These are phyloP conservation scores for Mormyrops boulengeri DNA, from an alignment of 2,797 vertebrate species.

Conservation along the genomic window DNA sequence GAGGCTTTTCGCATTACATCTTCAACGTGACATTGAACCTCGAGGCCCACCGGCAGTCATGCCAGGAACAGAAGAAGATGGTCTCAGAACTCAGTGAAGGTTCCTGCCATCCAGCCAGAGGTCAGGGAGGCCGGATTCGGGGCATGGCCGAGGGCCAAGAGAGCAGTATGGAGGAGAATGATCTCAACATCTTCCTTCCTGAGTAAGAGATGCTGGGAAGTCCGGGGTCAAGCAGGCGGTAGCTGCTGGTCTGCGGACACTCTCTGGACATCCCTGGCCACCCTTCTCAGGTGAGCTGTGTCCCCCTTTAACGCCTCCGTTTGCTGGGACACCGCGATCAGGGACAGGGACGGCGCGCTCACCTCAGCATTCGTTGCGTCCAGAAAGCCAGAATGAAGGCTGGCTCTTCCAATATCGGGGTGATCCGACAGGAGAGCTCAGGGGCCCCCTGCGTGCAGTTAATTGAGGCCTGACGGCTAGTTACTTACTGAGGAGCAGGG, in stretches of 20 bases:
- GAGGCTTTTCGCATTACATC: background rate
- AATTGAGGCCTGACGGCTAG: background rate
- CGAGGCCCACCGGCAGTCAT: background rate
- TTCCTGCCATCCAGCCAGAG: background rate
- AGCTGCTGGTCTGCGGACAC: background rate
- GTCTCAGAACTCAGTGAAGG: background rate
- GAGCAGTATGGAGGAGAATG: background rate
- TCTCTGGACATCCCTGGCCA: background rate
- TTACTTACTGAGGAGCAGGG: background rate
- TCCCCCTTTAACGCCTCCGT: background rate
- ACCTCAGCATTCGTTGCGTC: background rate
- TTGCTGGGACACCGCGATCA: background rate
- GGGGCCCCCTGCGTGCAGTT: background rate
- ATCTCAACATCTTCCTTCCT: no score
- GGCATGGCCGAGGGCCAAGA: background rate
- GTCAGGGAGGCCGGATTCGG: background rate
- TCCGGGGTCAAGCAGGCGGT: background rate
- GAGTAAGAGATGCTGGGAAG: background rate
- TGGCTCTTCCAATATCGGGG: background rate
- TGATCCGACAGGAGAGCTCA: background rate
- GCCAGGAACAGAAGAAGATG: background rate
- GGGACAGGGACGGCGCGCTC: background rate
- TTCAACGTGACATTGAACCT: slow-evolving; percentile 6
- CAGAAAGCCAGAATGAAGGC: background rate
- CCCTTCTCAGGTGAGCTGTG: background rate